Evolutionary conservation across 1,140 invertebrate species (phyloP).

Genomic region (Dermatophagoides farinae): DNA sequence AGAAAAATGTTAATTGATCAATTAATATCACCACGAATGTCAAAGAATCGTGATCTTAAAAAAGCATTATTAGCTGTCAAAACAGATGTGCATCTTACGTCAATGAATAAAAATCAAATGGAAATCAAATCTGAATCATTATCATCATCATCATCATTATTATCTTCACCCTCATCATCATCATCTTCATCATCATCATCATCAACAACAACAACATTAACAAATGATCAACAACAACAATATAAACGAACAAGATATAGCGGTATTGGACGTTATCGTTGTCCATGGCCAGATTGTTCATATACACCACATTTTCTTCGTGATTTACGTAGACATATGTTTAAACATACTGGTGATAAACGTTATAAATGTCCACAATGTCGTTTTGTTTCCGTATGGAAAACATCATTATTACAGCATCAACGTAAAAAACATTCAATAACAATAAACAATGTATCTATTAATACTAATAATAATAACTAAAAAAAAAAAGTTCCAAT

Average conservation of each 20-base stretch:
- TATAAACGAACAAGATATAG: slow-evolving; percentile 7
- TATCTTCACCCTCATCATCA: background rate
- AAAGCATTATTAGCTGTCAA: no score
- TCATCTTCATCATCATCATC: background rate
- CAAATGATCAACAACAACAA: background rate
- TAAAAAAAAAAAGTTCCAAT: no score
- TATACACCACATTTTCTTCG: slow-evolving; percentile 10
- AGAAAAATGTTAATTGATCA: no score
- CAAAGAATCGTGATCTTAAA: no score
- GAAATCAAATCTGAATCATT: background rate
- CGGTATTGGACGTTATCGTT: slow-evolving; percentile 10
- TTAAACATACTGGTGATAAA: slow-evolving; percentile 11
- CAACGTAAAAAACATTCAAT: slow-evolving; percentile 8
- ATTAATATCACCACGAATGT: no score
- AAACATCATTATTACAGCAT: slow-evolving; percentile 9
- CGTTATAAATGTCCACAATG: slow-evolving; percentile 7
- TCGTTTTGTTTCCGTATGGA: slow-evolving; percentile 11
- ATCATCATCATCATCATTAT: background rate
- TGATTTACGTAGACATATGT: slow-evolving; percentile 10
- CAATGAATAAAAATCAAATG: background rate
- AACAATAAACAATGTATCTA: no score
- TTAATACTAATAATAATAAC: no score
- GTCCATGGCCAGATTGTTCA: slow-evolving; percentile 9
- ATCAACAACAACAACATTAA: background rate
- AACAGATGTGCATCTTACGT: background rate